A percentile compares a stretch with the other conserved stretches of the same genome.
phyloP scores from a whole-genome alignment of 1,140 invertebrate species.

The Linepithema humile region DNA sequence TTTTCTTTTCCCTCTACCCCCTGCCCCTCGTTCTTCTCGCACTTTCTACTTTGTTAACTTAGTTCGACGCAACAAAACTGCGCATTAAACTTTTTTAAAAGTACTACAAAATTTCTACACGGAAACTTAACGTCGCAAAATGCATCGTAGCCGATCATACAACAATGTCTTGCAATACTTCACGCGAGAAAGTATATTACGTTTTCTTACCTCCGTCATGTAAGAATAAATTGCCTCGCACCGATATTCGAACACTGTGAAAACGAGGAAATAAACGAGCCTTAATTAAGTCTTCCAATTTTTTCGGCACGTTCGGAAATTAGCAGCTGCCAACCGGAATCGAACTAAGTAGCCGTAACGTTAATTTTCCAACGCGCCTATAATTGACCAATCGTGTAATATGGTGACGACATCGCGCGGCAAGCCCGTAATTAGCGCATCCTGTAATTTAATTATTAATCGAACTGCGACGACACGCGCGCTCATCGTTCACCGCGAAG shows the following conservation, averaged over 20 bases:
- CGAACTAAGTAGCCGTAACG: constrained; percentile 30
- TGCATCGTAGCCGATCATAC: constrained; percentile 3
- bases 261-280: not conserved
- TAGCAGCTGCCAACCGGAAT: not conserved
- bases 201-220: not conserved
- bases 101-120: constrained; percentile 26
- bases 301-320: constrained; percentile 3
- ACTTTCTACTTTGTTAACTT: constrained; percentile 54
- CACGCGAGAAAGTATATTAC: not conserved
- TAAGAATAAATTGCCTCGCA: not conserved
- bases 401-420: constrained; percentile 4
- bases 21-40: constrained; percentile 7
- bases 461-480: constrained; percentile 60
- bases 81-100: constrained; percentile 28
- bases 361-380: constrained; percentile 45
- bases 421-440: constrained; percentile 59
- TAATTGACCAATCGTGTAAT: constrained; percentile 38
- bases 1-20: constrained; percentile 7
- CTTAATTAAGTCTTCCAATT: constrained; percentile 4
- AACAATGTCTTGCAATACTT: not conserved
- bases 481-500: constrained; percentile 14
- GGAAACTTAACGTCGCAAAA: constrained; percentile 22
- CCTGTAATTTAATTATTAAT: constrained; percentile 71
- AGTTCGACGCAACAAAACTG: constrained; percentile 32
- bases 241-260: not conserved